Evolutionary conservation across 2,113 vertebrate species (phyloP).

Genomic region (Polyodon spathula): DNA sequence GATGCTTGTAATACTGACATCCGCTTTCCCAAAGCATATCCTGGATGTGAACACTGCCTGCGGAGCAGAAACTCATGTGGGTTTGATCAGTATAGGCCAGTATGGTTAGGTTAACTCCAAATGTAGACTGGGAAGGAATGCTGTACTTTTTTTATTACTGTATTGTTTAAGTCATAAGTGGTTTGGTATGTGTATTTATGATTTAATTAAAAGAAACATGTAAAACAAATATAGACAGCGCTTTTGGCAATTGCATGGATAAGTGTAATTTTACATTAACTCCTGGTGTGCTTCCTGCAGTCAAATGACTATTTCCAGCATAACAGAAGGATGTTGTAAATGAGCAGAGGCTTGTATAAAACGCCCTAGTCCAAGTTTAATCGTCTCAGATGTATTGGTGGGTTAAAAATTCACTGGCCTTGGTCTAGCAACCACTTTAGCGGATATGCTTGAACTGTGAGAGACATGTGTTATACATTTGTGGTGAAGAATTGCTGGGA

Average conservation of each 20-base stretch:
- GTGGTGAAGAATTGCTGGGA: constrained; percentile 45
- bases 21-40: constrained; percentile 31
- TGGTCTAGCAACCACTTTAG: constrained; percentile 21
- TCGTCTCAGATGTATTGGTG: constrained; percentile 31
- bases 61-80: constrained; percentile 35
- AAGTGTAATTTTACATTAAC: no score
- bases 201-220: no score
- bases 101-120: no score
- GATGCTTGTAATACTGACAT: constrained; percentile 32
- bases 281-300: no score
- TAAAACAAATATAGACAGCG: no score
- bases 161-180: no score
- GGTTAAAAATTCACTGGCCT: constrained; percentile 22
- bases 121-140: no score
- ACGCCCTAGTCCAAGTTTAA: constrained; percentile 19
- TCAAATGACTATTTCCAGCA: no score
- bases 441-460: constrained; percentile 29
- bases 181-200: no score
- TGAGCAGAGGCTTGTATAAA: constrained; percentile 17
- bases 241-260: no score
- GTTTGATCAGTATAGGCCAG: constrained; percentile 26
- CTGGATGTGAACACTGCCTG: constrained; percentile 37
- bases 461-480: constrained; percentile 51
- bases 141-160: no score
- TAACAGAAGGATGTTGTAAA: background rate